phyloP scores from a whole-genome alignment of 2,888 invertebrate species.

The Sphaerophoria taeniata region DNA sequence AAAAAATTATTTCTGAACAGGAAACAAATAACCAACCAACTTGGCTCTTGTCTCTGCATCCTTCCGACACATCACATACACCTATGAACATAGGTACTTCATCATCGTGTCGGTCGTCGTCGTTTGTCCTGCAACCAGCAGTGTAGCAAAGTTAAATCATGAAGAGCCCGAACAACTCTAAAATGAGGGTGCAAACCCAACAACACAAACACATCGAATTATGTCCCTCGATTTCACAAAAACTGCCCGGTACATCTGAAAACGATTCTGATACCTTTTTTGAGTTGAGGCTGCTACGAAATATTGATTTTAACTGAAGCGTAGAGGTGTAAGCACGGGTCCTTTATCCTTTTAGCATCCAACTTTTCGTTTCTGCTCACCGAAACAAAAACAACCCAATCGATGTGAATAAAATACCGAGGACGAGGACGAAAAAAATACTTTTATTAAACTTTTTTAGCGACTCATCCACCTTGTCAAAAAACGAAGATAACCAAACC shows the following conservation, averaged over 20 bases:
- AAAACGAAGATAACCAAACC: neutral
- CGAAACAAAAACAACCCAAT: slow-evolving; percentile 29
- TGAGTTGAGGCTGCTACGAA: slow-evolving; percentile 15
- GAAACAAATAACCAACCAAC: slow-evolving; percentile 34
- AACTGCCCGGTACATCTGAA: slow-evolving; percentile 26
- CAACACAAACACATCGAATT: slow-evolving; percentile 22
- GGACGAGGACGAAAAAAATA: slow-evolving; percentile 22
- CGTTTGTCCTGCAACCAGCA: neutral
- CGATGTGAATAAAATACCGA: slow-evolving; percentile 34
- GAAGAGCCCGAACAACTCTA: slow-evolving; percentile 46
- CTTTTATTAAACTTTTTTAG: no score
- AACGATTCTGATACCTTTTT: neutral
- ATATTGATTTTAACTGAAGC: slow-evolving; percentile 29
- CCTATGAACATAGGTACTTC: no score
- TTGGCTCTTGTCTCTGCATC: neutral
- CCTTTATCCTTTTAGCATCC: slow-evolving; percentile 40
- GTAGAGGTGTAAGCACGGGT: slow-evolving; percentile 18
- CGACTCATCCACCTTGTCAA: no score
- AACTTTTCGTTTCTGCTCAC: neutral
- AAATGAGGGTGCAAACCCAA: slow-evolving; percentile 55
- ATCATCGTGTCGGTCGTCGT: neutral
- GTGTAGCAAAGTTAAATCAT: slow-evolving; percentile 54
- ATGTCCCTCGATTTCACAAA: slow-evolving; percentile 10
- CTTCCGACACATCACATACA: no score
- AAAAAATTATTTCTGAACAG: neutral